Evolutionary conservation across 2,797 vertebrate species (phyloP).

Genomic region (Pseudotriccus pelzelni): DNA sequence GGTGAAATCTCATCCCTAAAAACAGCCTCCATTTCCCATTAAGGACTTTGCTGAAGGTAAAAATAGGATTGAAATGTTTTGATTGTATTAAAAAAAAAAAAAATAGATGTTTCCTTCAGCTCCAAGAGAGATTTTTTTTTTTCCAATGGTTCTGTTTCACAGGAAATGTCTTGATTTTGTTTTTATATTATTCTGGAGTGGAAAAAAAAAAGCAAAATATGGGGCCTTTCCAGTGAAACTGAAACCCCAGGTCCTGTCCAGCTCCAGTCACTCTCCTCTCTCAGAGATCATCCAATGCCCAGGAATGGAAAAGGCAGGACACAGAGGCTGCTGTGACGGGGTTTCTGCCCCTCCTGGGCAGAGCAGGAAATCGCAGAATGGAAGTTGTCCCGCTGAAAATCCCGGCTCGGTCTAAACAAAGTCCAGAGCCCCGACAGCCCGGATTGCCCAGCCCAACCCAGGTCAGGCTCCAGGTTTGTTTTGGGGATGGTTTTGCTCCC

Average conservation of each 20-base stretch:
- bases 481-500: neutral
- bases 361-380: neutral
- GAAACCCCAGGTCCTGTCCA: neutral
- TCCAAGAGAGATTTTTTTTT: neutral
- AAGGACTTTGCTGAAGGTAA: neutral
- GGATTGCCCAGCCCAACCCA: neutral
- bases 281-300: neutral
- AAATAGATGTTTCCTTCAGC: neutral
- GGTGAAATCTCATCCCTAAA: neutral
- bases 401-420: neutral
- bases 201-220: neutral
- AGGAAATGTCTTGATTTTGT: neutral
- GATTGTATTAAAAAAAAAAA: neutral
- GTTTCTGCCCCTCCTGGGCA: neutral
- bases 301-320: neutral
- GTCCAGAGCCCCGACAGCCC: accelerated
- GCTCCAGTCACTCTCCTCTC: neutral
- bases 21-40: neutral
- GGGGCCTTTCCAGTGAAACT: neutral
- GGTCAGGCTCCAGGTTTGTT: neutral
- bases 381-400: neutral
- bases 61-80: conserved; percentile 25
- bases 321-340: accelerated
- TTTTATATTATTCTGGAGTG: neutral
- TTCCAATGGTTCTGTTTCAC: neutral